These are phyloP conservation scores for Monomorium pharaonis DNA, from an alignment of 1,140 invertebrate species.

Conservation along the genomic window DNA sequence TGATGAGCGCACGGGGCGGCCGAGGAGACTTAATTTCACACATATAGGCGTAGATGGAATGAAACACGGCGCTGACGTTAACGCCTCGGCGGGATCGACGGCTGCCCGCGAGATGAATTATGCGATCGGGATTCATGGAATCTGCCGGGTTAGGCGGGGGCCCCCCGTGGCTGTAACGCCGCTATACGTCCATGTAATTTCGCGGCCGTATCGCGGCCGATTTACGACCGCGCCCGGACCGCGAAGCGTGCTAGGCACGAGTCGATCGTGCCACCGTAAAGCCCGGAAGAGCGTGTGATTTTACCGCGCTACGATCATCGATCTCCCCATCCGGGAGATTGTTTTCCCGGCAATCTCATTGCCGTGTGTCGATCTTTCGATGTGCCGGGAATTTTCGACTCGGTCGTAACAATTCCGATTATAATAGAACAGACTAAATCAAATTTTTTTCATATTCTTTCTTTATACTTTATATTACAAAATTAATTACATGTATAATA, in stretches of 20 bases:
- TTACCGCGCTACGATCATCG: slow-evolving; percentile 25
- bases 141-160: slow-evolving; percentile 42
- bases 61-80: slow-evolving; percentile 36
- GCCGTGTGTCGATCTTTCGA: not conserved
- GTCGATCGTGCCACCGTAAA: slow-evolving; percentile 72
- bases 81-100: slow-evolving; percentile 59
- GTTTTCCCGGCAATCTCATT: slow-evolving; percentile 32
- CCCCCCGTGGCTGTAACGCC: slow-evolving; percentile 42
- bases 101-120: slow-evolving; percentile 60
- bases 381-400: not conserved
- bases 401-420: not conserved
- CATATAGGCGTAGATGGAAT: slow-evolving; percentile 24
- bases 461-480: not conserved
- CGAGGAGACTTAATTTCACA: slow-evolving; percentile 22
- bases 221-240: slow-evolving; percentile 70
- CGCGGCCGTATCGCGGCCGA: slow-evolving; percentile 47
- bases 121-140: slow-evolving; percentile 67
- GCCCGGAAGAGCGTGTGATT: slow-evolving; percentile 60
- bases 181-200: slow-evolving; percentile 62
- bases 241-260: slow-evolving; percentile 68
- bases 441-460: not conserved
- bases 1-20: not conserved
- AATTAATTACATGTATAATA: not conserved
- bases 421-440: not conserved
- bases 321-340: slow-evolving; percentile 34